A percentile compares a stretch with the other conserved stretches of the same genome.
These are phyloP conservation scores for Naja naja DNA, from an alignment of 2,113 vertebrate species.

Conservation along the genomic window DNA sequence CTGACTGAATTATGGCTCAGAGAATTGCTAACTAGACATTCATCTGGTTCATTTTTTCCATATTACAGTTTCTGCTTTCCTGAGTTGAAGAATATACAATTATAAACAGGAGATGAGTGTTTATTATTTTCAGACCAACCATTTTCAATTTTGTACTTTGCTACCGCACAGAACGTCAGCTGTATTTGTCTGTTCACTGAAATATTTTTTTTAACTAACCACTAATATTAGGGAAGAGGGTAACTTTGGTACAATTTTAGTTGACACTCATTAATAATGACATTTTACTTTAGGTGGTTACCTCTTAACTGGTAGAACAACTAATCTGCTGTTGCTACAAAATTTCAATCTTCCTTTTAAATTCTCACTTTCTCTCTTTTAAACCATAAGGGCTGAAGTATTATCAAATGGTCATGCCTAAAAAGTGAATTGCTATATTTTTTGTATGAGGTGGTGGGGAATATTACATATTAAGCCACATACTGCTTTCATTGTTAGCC, in stretches of 20 bases:
- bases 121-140: slow-evolving; percentile 11
- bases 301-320: neutral
- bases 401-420: neutral
- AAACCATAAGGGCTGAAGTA: neutral
- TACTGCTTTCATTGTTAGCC: neutral
- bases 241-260: neutral
- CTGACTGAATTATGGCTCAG: slow-evolving; percentile 4
- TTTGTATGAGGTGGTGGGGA: neutral
- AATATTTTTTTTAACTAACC: neutral
- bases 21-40: neutral
- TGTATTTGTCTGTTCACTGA: neutral
- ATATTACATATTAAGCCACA: neutral
- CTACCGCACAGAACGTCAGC: neutral
- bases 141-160: neutral
- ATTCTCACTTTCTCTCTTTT: neutral
- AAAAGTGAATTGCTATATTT: neutral
- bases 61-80: neutral
- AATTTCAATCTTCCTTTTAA: neutral
- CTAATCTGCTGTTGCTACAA: neutral
- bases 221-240: neutral
- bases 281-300: neutral
- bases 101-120: slow-evolving; percentile 22
- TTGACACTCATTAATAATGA: neutral
- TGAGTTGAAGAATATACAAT: neutral
- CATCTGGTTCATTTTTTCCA: neutral